Percentiles rank a stretch among this genome's conserved stretches.
phyloP scores from a whole-genome alignment of 2,113 vertebrate genomes.

The Patagioenas fasciata region DNA sequence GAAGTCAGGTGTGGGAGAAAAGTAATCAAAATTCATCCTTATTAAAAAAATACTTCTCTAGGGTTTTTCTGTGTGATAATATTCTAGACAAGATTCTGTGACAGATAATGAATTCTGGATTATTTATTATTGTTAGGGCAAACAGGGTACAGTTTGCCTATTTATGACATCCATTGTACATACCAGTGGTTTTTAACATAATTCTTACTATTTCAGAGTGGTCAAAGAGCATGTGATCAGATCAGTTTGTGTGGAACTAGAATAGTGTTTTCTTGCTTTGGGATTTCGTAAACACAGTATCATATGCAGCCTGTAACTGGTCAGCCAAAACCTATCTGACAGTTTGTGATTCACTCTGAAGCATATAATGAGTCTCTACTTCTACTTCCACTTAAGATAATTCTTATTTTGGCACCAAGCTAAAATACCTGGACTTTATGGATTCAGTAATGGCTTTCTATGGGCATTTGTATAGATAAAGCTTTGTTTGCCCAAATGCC shows the following conservation, averaged over 20 bases:
- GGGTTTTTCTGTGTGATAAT: neutral
- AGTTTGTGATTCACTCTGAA: neutral
- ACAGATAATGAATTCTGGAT: neutral
- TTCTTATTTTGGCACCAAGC: neutral
- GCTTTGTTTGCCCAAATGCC: neutral
- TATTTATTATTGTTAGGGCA: neutral
- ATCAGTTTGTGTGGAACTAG: neutral
- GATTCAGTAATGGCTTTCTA: neutral
- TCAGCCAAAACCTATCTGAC: neutral
- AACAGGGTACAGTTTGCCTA: neutral
- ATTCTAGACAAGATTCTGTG: neutral
- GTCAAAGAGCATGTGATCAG: neutral
- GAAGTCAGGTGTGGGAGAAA: neutral
- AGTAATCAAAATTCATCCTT: neutral
- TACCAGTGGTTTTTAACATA: neutral
- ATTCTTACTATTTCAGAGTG: neutral
- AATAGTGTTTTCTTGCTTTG: neutral
- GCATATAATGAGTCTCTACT: neutral
- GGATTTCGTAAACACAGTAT: neutral
- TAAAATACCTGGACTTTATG: neutral
- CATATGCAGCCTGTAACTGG: neutral
- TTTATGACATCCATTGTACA: neutral
- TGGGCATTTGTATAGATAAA: neutral
- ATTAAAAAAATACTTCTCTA: neutral
- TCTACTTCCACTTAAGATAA: neutral